phyloP scores from a whole-genome alignment of 2,797 vertebrate genomes.

The Cyclura pinguis region DNA sequence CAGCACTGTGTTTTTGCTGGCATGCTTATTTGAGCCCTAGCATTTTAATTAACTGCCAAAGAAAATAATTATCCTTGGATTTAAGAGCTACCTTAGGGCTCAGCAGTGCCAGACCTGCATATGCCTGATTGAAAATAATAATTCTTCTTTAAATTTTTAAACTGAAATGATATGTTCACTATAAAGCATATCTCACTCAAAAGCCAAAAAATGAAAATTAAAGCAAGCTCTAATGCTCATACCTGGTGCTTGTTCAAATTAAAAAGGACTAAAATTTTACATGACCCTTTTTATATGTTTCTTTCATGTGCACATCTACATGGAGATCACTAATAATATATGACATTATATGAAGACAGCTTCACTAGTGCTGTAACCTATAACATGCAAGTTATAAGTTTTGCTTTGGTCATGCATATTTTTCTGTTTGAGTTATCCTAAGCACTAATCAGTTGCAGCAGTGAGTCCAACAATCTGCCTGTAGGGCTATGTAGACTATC shows the following conservation, averaged over 20 bases:
- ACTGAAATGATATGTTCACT: conserved; percentile 54
- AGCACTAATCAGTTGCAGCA: background rate
- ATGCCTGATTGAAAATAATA: conserved; percentile 53
- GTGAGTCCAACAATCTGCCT: background rate
- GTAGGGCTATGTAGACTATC: too few species aligned
- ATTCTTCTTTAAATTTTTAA: conserved; percentile 49
- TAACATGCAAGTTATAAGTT: background rate
- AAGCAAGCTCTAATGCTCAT: conserved; percentile 40
- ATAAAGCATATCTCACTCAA: conserved; percentile 41
- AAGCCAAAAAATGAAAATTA: conserved; percentile 31
- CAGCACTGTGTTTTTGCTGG: conserved; percentile 67
- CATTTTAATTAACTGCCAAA: conserved; percentile 77
- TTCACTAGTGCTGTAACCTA: background rate
- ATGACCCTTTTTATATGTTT: background rate
- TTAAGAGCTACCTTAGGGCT: conserved; percentile 71
- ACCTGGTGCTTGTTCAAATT: conserved; percentile 36
- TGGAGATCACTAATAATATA: conserved; percentile 1
- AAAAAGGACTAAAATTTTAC: conserved; percentile 5
- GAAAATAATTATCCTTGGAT: conserved; percentile 80
- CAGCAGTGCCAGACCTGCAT: conserved; percentile 52
- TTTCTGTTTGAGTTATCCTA: background rate
- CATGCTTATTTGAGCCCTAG: conserved; percentile 64
- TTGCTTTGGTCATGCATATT: background rate
- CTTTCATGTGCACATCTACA: background rate
- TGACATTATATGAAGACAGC: background rate